A percentile compares a stretch with the other conserved stretches of the same genome.
Conservation (phyloP, 2,797 vertebrate species). For the Siniperca obscura region DNA sequence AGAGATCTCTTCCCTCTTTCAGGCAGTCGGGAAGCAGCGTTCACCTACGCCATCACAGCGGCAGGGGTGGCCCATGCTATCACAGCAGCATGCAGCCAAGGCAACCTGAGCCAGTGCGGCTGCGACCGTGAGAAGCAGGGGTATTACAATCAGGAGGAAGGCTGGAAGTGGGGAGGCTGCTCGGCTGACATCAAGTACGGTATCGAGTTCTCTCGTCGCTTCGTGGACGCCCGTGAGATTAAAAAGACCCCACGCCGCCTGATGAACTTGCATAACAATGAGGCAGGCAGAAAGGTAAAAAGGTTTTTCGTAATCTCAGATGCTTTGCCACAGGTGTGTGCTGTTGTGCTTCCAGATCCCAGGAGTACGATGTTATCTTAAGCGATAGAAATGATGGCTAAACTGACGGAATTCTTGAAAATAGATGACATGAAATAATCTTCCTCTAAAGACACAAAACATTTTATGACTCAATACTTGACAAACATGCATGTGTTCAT, state of each 20-base stretch:
- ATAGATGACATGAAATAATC: background rate
- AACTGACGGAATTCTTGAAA: background rate
- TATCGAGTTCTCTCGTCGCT: slow-evolving; percentile 97
- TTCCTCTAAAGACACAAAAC: background rate
- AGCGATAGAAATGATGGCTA: background rate
- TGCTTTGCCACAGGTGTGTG: background rate
- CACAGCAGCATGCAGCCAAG: slow-evolving; percentile 98
- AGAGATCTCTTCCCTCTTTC: slow-evolving; percentile 43
- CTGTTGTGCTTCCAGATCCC: background rate
- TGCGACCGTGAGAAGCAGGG: slow-evolving; percentile 99
- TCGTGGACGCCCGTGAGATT: slow-evolving; percentile 98
- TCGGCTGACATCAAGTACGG: slow-evolving; percentile 98
- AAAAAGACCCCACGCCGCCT: slow-evolving; percentile 97
- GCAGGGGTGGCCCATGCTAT: slow-evolving; percentile 97
- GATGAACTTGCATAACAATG: slow-evolving; percentile 99
- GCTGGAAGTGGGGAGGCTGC: slow-evolving; percentile 99
- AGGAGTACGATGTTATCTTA: background rate
- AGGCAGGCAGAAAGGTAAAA: slow-evolving; percentile 97
- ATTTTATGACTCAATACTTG: slow-evolving; percentile 4
- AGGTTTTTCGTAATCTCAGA: background rate
- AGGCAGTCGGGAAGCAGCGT: slow-evolving; percentile 99
- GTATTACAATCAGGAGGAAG: slow-evolving; percentile 97
- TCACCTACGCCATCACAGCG: slow-evolving; percentile 98
- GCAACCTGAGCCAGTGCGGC: slow-evolving; percentile 98
- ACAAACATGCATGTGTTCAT: background rate